phyloP scores from a whole-genome alignment of 2,888 invertebrate genomes.

The Drosophila lacicola region DNA sequence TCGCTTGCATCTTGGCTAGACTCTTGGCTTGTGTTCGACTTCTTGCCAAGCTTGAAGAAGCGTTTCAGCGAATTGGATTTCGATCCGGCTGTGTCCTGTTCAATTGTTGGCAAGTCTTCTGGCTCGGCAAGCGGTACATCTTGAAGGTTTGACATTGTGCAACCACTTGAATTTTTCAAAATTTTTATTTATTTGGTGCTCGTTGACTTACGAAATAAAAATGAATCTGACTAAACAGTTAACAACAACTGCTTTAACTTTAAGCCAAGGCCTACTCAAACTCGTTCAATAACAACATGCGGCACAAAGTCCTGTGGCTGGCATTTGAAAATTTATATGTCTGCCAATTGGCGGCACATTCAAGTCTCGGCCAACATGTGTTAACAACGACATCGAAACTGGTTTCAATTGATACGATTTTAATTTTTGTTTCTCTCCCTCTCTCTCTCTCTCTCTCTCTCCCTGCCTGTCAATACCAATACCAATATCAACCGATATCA shows the following conservation, averaged over 20 bases:
- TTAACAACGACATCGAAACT: conserved; percentile 71
- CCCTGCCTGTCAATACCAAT: conserved; percentile 28
- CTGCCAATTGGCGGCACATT: conserved; percentile 40
- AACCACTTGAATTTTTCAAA: conserved; percentile 56
- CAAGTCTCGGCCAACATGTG: conserved; percentile 61
- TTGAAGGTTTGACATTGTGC: conserved; percentile 62
- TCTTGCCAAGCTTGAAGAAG: conserved; percentile 75
- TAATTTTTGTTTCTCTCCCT: conserved; percentile 30
- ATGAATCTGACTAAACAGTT: conserved; percentile 33
- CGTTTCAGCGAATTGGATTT: conserved; percentile 74
- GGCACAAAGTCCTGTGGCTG: conserved; percentile 6
- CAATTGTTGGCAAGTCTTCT: conserved; percentile 38
- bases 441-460: conserved; percentile 1
- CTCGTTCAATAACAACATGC: not conserved
- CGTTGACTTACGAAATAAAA: conserved; percentile 67
- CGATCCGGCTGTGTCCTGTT: conserved; percentile 34
- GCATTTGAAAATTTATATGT: conserved; percentile 46
- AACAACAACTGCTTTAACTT: conserved; percentile 8
- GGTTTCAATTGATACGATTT: conserved; percentile 69
- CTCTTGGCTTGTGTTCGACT: conserved; percentile 9
- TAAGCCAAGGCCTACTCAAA: conserved; percentile 45
- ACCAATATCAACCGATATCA: conserved; percentile 51
- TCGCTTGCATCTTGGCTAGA: conserved; percentile 6
- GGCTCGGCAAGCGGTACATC: conserved; percentile 62
- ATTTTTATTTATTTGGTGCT: conserved; percentile 47